Conservation (phyloP, 2,888 invertebrate species). For the Lasioglossum calceatum region DNA sequence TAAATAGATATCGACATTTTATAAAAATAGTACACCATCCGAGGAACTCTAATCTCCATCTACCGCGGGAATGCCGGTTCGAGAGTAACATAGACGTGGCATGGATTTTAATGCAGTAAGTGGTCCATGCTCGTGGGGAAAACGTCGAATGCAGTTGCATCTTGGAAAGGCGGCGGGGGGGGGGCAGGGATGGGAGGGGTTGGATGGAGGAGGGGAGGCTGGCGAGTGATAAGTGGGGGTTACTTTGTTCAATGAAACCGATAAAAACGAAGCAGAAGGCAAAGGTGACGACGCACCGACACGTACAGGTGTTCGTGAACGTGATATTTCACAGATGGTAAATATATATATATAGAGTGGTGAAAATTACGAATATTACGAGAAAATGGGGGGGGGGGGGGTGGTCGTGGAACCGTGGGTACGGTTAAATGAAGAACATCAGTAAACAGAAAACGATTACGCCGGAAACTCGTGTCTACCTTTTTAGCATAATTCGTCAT, state of each 20-base stretch:
- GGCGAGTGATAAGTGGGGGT: neutral
- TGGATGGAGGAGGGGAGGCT: neutral
- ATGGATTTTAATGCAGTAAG: conserved; percentile 13
- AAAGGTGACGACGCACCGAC: conserved; percentile 2
- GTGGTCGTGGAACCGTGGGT: neutral
- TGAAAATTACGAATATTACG: neutral
- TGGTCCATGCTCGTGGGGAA: conserved; percentile 9
- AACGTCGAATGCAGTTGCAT: conserved; percentile 14
- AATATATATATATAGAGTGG: neutral
- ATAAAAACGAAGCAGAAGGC: neutral
- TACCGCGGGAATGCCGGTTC: conserved; percentile 14
- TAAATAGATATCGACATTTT: conserved; percentile 23
- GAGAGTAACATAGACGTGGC: neutral
- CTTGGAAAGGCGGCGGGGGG: neutral
- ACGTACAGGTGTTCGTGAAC: neutral
- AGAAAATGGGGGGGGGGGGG: neutral
- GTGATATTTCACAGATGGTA: neutral
- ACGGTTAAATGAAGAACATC: neutral
- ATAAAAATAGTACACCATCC: conserved; percentile 29
- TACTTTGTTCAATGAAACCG: conserved; percentile 10
- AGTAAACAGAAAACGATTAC: conserved; percentile 32
- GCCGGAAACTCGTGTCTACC: conserved; percentile 66
- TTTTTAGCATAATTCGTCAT: conserved; percentile 71
- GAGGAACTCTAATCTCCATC: conserved; percentile 9
- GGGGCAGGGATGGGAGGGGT: neutral